Base-by-base conservation (phyloP, 1,140 invertebrate species). In the Ridgeia piscesae region DNA sequence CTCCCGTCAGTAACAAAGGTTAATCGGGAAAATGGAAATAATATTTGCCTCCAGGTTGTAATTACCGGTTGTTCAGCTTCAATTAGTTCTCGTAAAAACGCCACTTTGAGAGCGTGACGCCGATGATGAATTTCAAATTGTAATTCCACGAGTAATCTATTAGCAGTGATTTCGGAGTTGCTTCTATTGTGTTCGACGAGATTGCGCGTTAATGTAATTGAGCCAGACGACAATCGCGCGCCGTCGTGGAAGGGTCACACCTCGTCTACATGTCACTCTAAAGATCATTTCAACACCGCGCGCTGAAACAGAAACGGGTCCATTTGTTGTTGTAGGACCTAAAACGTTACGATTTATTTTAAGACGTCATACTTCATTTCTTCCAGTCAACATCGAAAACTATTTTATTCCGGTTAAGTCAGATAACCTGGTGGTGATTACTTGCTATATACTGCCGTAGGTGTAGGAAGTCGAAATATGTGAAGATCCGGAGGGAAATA, bases 11-110 rank as follows among this genome's bases (percentile, higher is more conserved):
- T 42, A 11, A 77, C 58, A 77, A 77, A 77, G 58, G 17, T 77
- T 77, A 77, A 77, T 77, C 58, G 58, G 58, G 58, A 77, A 77
- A 77, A 77, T 77, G n/a, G n/a, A n/a, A 77, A 77, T 77, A 77
- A 4, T n/a, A n/a, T 77, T 77, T 77, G 58, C 58, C 58, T 77
- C 27, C 27, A 21, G 58, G 58, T 21, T 77, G 27, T 77, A 77
- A 77, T 77, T 77, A 77, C 58, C 2, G 58, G 58, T 77, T 77
- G 58, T 77, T 77, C 58, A 77, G 58, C 58, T 8, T 77, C 58
- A 77, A 77, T 77, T 77, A 77, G 58, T 31, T 77, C 58, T 77
- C 58, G 58, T 77, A 77, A 77, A 42, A 77, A 77, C 58, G 58
- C 27, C 58, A 9, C 58, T 77, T 77, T 77, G 11, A 77, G 58